Conservation (phyloP, 2,888 invertebrate species). For the Drosophila subsilvestris region DNA sequence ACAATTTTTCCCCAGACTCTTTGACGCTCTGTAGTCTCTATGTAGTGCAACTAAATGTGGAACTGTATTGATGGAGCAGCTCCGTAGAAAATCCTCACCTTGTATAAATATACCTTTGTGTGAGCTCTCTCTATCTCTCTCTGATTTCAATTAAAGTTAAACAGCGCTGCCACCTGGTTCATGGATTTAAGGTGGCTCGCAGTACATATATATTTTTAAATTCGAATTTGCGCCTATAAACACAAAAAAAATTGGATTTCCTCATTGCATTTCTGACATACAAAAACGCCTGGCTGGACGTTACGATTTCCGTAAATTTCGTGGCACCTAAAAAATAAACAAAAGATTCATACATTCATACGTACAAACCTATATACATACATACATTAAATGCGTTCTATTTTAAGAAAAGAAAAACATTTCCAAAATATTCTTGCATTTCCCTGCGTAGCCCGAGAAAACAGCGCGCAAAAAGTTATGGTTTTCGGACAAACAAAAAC, state of each 20-base stretch:
- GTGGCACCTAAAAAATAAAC: no score
- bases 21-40: background rate
- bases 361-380: no score
- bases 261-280: background rate
- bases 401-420: constrained; percentile 45
- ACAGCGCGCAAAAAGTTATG: constrained; percentile 25
- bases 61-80: background rate
- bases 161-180: constrained; percentile 23
- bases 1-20: background rate
- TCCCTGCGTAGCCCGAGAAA: constrained; percentile 15
- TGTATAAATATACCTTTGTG: constrained; percentile 8
- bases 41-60: background rate
- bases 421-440: constrained; percentile 39
- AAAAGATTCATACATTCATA: no score
- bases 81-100: background rate
- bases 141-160: background rate
- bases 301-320: background rate
- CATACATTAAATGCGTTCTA: constrained; percentile 50
- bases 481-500: constrained; percentile 60
- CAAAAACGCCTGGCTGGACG: background rate
- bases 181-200: constrained; percentile 12
- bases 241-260: background rate
- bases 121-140: background rate
- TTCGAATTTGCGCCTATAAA: constrained; percentile 3
- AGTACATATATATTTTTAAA: background rate